Base-by-base conservation (phyloP, 2,797 vertebrate genomes). In the Pteropus rufus region DNA sequence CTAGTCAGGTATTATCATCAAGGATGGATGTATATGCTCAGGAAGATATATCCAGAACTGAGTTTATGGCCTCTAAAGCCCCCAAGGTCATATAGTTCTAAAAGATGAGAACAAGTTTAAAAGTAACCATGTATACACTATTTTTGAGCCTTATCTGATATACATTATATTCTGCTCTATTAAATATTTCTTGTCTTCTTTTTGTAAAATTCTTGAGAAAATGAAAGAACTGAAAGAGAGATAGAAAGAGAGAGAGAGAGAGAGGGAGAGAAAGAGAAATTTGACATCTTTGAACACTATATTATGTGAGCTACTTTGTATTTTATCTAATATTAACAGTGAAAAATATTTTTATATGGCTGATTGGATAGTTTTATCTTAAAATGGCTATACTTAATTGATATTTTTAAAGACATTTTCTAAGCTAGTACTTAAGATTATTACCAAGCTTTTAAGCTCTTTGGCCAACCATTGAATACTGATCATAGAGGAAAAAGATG, bases 171-270 rank as follows among this genome's bases (percentile, higher is more conserved):
- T 80, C 4, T 54, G 24, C 9, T 44, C 92, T 79, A 23, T 39
- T 86, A 79, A 52, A 56, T 82, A 82, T 12, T 24, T 16, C 2
- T 81, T 70, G 0, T 36, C 29, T 26, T 84, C 11, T 82, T 88
- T 72, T 36, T 34, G 23, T 31, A 88, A 88, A 54, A 23, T 80
- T 80, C 12, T 81, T 80, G 29, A 70, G 10, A 31, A 87, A 95
- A 44, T 36, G 11, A 81, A 75, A 7, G 29, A 60, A 5, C 12
- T 73, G 19, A 52, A 15, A 83, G 14, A n/a, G 21, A 64, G 3
- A 46, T 5, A 39, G 44, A 14, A 11, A 18, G 10, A 88, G 19
- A 21, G 8, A 2, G 41, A 7, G 31, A 26, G 39, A 29, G 14
- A 69, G 54, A 83, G 10, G 29, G 19, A 26, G 26, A 73, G 67